phyloP scores from a whole-genome alignment of 2,797 vertebrate species.

The Philypnodon macrostomus region DNA sequence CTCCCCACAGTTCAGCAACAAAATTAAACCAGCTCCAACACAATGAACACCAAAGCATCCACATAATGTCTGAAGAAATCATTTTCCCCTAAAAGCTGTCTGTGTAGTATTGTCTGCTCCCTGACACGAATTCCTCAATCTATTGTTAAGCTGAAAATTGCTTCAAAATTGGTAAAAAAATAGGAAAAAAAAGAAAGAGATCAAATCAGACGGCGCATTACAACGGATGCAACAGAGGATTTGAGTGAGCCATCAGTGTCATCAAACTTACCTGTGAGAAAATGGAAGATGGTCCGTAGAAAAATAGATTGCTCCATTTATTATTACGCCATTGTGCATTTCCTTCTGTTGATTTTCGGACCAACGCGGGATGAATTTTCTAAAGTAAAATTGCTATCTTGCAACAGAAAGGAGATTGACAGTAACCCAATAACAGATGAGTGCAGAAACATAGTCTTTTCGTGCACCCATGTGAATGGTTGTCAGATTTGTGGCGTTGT shows the following conservation, averaged over 20 bases:
- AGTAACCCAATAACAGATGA: constrained; percentile 52
- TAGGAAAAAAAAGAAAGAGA: too few relatives aligned
- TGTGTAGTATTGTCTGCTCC: constrained; percentile 51
- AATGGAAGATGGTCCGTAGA: too few relatives aligned
- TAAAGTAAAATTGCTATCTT: constrained; percentile 42
- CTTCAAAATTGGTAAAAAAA: constrained; percentile 29
- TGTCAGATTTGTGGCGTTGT: constrained; percentile 60
- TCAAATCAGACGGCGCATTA: constrained; percentile 55
- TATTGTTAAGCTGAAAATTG: constrained; percentile 51
- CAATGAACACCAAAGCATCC: constrained; percentile 47
- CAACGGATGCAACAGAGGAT: constrained; percentile 35
- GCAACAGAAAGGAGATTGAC: constrained; percentile 38
- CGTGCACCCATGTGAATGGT: constrained; percentile 65
- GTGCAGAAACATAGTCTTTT: constrained; percentile 43
- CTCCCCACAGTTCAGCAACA: constrained; percentile 35
- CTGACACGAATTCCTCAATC: constrained; percentile 42
- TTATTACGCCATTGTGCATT: constrained; percentile 49
- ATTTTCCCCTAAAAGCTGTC: constrained; percentile 46
- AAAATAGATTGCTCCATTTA: constrained; percentile 33
- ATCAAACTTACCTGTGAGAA: constrained; percentile 48
- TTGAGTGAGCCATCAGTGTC: constrained; percentile 40
- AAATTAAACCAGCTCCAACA: constrained; percentile 40
- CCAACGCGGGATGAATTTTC: constrained; percentile 33
- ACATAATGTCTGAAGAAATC: constrained; percentile 47
- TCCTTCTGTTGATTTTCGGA: constrained; percentile 41